phyloP scores from a whole-genome alignment of 2,797 vertebrate species.

The Anomalospiza imberbis region DNA sequence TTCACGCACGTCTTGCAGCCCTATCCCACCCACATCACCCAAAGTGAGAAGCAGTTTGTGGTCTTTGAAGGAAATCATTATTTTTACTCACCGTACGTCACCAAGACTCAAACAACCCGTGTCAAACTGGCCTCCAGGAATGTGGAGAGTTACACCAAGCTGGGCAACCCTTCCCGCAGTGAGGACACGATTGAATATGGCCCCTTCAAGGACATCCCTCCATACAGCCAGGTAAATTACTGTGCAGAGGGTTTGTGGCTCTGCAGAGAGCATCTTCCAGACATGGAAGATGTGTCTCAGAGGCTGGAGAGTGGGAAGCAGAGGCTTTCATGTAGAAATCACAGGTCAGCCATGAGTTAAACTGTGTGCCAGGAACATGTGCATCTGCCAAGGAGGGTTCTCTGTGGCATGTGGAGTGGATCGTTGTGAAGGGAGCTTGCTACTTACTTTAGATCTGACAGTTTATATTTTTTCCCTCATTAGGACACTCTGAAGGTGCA shows the following conservation, averaged over 20 bases:
- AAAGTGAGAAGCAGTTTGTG: slow-evolving; percentile 95
- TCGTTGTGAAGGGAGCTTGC: not conserved
- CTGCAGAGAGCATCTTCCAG: not conserved
- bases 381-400: not conserved
- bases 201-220: slow-evolving; percentile 86
- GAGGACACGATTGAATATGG: slow-evolving; percentile 94
- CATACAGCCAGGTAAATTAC: slow-evolving; percentile 86
- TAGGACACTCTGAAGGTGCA: slow-evolving; percentile 93
- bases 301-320: not conserved
- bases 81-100: slow-evolving; percentile 90
- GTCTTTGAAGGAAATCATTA: slow-evolving; percentile 98
- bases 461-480: not conserved
- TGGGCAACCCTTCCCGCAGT: slow-evolving; percentile 89
- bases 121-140: slow-evolving; percentile 93
- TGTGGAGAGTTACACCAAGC: slow-evolving; percentile 91
- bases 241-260: not conserved
- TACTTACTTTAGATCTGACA: not conserved
- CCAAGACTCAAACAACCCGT: slow-evolving; percentile 87
- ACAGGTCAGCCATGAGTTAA: not conserved
- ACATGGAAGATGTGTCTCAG: accelerated
- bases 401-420: not conserved
- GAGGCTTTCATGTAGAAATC: not conserved
- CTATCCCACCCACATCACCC: slow-evolving; percentile 92
- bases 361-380: accelerated
- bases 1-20: slow-evolving; percentile 91